Percentiles rank a stretch among this genome's conserved stretches.
Conservation (phyloP, 2,797 vertebrate species). For the Poeciliopsis paucimaculata region DNA sequence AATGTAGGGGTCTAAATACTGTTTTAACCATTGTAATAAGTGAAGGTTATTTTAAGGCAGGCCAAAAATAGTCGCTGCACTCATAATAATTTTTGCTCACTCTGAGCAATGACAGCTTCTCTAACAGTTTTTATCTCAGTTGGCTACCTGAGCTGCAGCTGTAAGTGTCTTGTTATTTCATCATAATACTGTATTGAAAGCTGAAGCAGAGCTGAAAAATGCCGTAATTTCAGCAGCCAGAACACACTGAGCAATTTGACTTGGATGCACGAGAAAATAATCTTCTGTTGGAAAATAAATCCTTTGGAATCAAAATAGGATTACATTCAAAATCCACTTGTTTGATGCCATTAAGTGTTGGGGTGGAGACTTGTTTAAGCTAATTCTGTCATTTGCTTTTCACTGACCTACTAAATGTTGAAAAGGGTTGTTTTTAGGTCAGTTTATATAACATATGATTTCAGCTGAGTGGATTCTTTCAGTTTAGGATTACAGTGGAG, state of each 20-base stretch:
- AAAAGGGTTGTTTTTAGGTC: conserved; percentile 45
- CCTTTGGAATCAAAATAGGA: conserved; percentile 29
- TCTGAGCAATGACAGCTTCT: neutral
- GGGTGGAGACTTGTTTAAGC: conserved; percentile 31
- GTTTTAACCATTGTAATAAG: neutral
- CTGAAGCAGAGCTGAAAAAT: neutral
- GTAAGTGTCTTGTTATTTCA: conserved; percentile 1
- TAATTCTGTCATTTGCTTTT: conserved; percentile 18
- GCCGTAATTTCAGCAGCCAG: conserved; percentile 1
- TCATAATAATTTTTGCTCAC: conserved; percentile 22
- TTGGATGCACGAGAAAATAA: conserved; percentile 1
- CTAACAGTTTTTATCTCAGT: neutral
- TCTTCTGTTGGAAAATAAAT: conserved; percentile 27
- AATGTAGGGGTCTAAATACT: neutral
- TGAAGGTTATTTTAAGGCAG: conserved; percentile 13
- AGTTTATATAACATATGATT: conserved; percentile 59
- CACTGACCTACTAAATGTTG: conserved; percentile 43
- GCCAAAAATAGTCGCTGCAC: conserved; percentile 59
- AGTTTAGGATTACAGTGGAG: conserved; percentile 30
- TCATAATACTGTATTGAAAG: conserved; percentile 7
- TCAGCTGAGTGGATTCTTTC: conserved; percentile 37
- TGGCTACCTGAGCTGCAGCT: neutral
- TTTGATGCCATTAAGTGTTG: conserved; percentile 16
- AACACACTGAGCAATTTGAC: neutral
- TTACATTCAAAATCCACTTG: conserved; percentile 31